Evolutionary conservation across 2,113 vertebrate species (phyloP), one percentile per base, ranked within the genome.

Genomic region (Labeo rohita): DNA sequence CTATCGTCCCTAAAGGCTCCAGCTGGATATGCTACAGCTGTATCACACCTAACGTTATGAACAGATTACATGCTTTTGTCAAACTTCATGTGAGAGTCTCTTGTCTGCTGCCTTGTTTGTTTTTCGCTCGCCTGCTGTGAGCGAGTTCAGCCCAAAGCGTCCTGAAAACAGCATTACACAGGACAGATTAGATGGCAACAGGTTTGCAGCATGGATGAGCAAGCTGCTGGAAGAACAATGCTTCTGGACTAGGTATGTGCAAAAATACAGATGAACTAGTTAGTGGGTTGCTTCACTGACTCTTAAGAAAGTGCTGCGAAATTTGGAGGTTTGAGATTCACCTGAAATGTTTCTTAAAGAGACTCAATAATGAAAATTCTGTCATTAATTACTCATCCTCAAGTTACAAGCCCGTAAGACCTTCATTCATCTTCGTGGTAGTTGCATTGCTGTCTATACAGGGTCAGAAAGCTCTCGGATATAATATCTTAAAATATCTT

Each of bases 11-110:
- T 8, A 61, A 68, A 43, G 49, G 15, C 39, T 28, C 68, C 36
- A 43, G 34, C 54, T 10, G 28, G 63, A 15, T 49, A 49, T 75
- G 72, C 15, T 23, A 45, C 16, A 43, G 8, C 28, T 72, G 39
- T 21, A 21, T 28, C 49, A 39, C 68, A 61, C 66, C 39, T 63
- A 15, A 85, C 28, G 59, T 77, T 77, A 34, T 23, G 52, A 39
- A 50, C 39, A 61, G 18, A 70, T 52, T 68, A 63, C 79, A 73
- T 79, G 61, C 47, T 23, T 79, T 59, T 61, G 75, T 78, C 75
- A 78, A 50, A 54, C 6, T 75, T 28, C 73, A 28, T 75, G n/a
- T 1, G 1, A 15, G 45, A 75, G 73, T 75, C 73, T 34, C 50
- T 78, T 78, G 23, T 78, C 52, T 77, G 28, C 75, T 77, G 28